Evolutionary conservation across 2,888 invertebrate species (phyloP).

Genomic region (Watsonalla binaria): DNA sequence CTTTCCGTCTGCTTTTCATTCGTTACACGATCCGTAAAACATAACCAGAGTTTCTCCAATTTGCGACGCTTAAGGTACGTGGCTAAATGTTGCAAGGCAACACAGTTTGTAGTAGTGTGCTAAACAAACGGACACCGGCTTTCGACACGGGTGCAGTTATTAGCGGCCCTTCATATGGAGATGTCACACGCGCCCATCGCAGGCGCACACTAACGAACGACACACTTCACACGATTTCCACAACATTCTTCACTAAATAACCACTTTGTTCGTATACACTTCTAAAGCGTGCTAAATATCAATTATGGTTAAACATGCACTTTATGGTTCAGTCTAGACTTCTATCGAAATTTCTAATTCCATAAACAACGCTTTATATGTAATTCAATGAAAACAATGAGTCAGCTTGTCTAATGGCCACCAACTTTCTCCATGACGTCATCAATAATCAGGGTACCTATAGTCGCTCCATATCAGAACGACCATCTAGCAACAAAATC

Average conservation of each 20-base stretch:
- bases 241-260: slow-evolving; percentile 38
- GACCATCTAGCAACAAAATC: no score
- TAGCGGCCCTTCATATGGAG: slow-evolving; percentile 55
- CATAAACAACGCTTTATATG: no score
- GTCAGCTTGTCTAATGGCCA: no score
- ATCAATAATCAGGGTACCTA: no score
- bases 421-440: no score
- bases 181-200: slow-evolving; percentile 31
- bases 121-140: slow-evolving; percentile 58
- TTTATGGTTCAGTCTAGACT: no score
- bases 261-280: slow-evolving; percentile 16
- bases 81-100: slow-evolving; percentile 47
- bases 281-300: background rate
- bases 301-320: background rate
- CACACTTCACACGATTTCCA: slow-evolving; percentile 51
- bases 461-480: no score
- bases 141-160: slow-evolving; percentile 62
- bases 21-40: slow-evolving; percentile 26
- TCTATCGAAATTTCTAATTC: no score
- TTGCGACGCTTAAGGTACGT: slow-evolving; percentile 47
- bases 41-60: slow-evolving; percentile 61
- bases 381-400: no score
- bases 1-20: slow-evolving; percentile 35
- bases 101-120: slow-evolving; percentile 52
- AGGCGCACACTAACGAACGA: slow-evolving; percentile 36